Evolutionary conservation across 2,797 vertebrate genomes (phyloP), one percentile per base, ranked within the genome.

Genomic region (Myiothlypis coronata): DNA sequence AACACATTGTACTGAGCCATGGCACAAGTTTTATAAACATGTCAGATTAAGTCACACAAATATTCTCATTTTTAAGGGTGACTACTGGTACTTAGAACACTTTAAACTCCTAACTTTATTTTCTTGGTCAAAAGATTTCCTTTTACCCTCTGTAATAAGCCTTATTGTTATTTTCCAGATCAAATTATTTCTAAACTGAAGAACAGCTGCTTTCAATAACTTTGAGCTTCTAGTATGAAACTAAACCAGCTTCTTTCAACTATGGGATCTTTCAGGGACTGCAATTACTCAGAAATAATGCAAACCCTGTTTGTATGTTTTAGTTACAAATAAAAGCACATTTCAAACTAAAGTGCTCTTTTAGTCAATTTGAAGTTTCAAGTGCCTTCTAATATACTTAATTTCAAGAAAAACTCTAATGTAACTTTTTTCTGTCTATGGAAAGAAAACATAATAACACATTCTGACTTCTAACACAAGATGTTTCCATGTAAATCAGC

Each of bases 81-180:
- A 35, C 43, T 89, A 32, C 34, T 74, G 27, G 13, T 91, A 77
- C 55, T 74, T 46, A 41, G 13, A 49, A 61, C n/a, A 50, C 61
- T 55, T 63, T 34, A 87, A 92, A 83, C 8, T 55, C 68, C 49
- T 69, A 70, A 59, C 11, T 14, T 89, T n/a, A 24, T 70, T 80
- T 91, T 75, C 61, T 78, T 70, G n/a, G 86, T 41, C 21, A 85
- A 96, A 95, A 77, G 85, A 76, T n/a, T 84, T 65, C 22, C 30
- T 70, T 72, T 78, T 46, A 17, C 6, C 11, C 28, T 37, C n/a
- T 6, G 0, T 80, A 85, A 91, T 74, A 69, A 89, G 41, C 59
- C 52, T 83, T 52, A 65, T 67, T 41, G 0, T 90, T 89, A 72
- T 69, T 92, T 87, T 93, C n/a, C 70, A 94, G 70, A 87, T 85